These are phyloP conservation scores for Phyllopteryx taeniolatus DNA, from an alignment of 2,113 vertebrate genomes.

Conservation along the genomic window DNA sequence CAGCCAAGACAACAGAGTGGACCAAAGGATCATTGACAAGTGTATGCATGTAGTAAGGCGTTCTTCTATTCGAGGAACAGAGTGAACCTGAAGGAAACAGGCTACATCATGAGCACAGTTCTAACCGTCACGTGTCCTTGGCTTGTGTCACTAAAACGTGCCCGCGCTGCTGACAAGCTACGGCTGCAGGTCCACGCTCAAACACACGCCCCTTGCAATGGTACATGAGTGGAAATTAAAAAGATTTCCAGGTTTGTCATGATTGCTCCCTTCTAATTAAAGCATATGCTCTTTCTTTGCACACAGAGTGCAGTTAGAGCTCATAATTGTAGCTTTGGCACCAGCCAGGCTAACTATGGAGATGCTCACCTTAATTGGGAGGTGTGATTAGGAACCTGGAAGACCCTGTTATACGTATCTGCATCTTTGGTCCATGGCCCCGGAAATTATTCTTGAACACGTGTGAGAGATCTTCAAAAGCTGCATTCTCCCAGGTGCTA, in stretches of 20 bases:
- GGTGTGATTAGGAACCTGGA: constrained; percentile 43
- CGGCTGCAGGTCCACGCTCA: not conserved
- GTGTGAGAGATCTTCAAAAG: constrained; percentile 35
- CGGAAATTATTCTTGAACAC: constrained; percentile 33
- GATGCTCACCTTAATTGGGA: constrained; percentile 53
- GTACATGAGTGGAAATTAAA: constrained; percentile 38
- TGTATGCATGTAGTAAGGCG: constrained; percentile 47
- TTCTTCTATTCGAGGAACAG: constrained; percentile 45
- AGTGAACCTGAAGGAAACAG: constrained; percentile 50
- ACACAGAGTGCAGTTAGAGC: not conserved
- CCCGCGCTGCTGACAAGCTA: constrained; percentile 11
- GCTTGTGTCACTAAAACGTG: constrained; percentile 36
- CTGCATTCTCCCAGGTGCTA: constrained; percentile 27
- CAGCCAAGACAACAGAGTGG: constrained; percentile 47
- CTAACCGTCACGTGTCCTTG: constrained; percentile 22
- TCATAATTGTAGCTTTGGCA: constrained; percentile 41
- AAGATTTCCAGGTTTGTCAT: constrained; percentile 32
- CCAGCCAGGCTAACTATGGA: constrained; percentile 35
- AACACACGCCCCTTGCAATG: not conserved
- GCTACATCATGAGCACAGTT: constrained; percentile 45
- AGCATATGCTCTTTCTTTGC: constrained; percentile 35
- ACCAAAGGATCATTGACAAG: constrained; percentile 58
- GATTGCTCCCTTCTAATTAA: constrained; percentile 51
- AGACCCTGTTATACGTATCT: constrained; percentile 25
- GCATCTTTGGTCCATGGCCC: constrained; percentile 42